These are phyloP conservation scores for Branchellion lobata DNA, from an alignment of 2,888 invertebrate genomes.

Conservation along the genomic window DNA sequence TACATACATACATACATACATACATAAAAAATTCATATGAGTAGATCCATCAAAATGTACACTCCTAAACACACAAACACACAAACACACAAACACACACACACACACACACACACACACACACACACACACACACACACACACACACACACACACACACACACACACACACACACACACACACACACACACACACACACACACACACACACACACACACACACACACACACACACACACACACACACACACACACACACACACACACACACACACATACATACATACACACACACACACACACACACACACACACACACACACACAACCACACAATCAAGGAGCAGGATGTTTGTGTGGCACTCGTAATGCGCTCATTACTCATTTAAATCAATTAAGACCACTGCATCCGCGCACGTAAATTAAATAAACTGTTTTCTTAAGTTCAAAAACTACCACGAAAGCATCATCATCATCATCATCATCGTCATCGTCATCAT, in stretches of 20 bases:
- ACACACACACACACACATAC: slow-evolving; percentile 19
- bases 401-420: too few species aligned
- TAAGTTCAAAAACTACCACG: too few species aligned
- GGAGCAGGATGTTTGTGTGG: not conserved
- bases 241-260: slow-evolving; percentile 4
- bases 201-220: slow-evolving; percentile 2
- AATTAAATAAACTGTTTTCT: too few species aligned
- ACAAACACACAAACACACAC: too few species aligned
- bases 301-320: slow-evolving; percentile 12
- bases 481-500: not conserved
- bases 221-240: slow-evolving; percentile 2
- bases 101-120: too few species aligned
- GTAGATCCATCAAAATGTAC: not conserved
- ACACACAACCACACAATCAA: not conserved
- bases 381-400: too few species aligned
- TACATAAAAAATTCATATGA: not conserved
- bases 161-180: not conserved
- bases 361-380: too few species aligned
- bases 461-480: not conserved
- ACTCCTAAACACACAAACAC: too few species aligned
- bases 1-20: slow-evolving; percentile 3
- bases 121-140: too few species aligned
- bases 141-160: too few species aligned
- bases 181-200: slow-evolving; percentile 21
- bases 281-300: slow-evolving; percentile 13